Evolutionary conservation across 2,797 vertebrate genomes (phyloP), one percentile per base, ranked within the genome.

Genomic region (Sebastes minor): DNA sequence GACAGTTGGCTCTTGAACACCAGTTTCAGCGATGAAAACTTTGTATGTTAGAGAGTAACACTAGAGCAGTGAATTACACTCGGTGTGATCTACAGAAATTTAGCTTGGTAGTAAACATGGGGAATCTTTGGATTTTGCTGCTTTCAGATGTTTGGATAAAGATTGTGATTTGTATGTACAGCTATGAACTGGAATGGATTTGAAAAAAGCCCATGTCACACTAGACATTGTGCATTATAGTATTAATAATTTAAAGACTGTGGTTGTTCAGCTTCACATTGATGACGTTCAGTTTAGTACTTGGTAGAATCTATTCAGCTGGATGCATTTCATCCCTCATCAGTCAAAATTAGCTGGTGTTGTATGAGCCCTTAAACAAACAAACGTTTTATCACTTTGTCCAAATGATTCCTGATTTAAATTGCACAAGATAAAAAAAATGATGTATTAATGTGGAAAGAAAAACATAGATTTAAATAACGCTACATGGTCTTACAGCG

Each of bases 41-140:
- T 57, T 42, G 20, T 59, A 64, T 60, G 18, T 63, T 52, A 7
- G 46, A 70, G 56, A 80, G 46, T 22, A 63, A 81, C 32, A 66
- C 23, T 30, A 66, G 20, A 70, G 52, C 60, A 74, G 63, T 73
- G 20, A 49, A 74, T 22, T 20, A 8, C 11, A 63, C 28, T 73
- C 2, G 8, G 4, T 22, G 32, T 72, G 14, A 79, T 33, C 35
- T 42, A 46, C 33, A 52, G 61, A 57, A 35, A 77, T 46, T 38
- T 42, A 16, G 2, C 60, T 77, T 82, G 33, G 60, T 38, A 23
- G 70, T 84, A 74, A 89, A 89, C 49, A 81, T 68, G 66, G 67
- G 55, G 35, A 63, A 62, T 93, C 89, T 93, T 94, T 92, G 89
- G 90, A 89, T 88, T 88, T 84, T 88, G 88, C 90, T 92, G 85